phyloP scores from a whole-genome alignment of 2,797 vertebrate genomes.

The Acropternis orthonyx region DNA sequence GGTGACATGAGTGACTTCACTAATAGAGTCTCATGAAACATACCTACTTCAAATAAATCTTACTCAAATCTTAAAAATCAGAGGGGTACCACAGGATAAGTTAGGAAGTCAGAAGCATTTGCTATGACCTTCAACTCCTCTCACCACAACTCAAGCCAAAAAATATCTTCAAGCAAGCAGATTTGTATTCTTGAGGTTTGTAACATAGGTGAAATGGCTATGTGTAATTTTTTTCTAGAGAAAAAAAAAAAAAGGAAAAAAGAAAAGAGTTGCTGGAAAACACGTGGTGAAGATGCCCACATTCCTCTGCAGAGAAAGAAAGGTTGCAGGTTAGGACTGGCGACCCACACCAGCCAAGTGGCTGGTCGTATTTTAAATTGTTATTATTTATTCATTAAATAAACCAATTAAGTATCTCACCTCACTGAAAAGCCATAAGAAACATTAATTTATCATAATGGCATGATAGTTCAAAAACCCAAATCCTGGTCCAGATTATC shows the following conservation, averaged over 20 bases:
- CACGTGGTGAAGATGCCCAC: not conserved
- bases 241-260: not conserved
- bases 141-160: not conserved
- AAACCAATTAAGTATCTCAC: not conserved
- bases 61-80: constrained; percentile 12
- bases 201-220: constrained; percentile 7
- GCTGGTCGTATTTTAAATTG: not conserved
- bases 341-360: not conserved
- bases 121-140: not conserved
- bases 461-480: not conserved
- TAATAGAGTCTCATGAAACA: not conserved
- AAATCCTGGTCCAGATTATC: not conserved
- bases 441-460: not conserved
- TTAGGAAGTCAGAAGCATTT: constrained; percentile 40
- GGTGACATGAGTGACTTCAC: not conserved
- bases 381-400: not conserved
- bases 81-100: not conserved
- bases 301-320: not conserved
- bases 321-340: not conserved
- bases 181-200: constrained; percentile 32
- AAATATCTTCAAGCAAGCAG: not conserved
- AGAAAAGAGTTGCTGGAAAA: not conserved
- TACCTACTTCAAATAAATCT: constrained; percentile 6
- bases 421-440: rapidly evolving
- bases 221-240: not conserved